Conservation (phyloP, 2,888 invertebrate species). For the Furcula furcula region DNA sequence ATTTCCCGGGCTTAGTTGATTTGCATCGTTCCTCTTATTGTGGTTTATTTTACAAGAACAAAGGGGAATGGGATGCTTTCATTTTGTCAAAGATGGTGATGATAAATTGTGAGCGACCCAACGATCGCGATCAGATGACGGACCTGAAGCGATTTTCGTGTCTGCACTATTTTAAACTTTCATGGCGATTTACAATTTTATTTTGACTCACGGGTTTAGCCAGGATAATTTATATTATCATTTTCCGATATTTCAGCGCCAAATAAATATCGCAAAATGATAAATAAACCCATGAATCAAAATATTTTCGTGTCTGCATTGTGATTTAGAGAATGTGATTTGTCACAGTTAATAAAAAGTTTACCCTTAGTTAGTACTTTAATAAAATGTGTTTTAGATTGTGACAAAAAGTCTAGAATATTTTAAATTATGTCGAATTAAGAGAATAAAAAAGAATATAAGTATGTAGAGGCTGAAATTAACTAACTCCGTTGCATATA, state of each 20-base stretch:
- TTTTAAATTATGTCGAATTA: slow-evolving; percentile 1
- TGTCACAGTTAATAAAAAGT: no score
- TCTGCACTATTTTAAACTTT: slow-evolving; percentile 12
- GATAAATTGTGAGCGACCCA: slow-evolving; percentile 45
- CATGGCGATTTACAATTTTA: no score
- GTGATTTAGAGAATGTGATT: slow-evolving; percentile 1
- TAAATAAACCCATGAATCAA: no score
- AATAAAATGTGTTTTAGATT: no score
- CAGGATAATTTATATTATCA: no score
- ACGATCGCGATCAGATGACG: slow-evolving; percentile 30
- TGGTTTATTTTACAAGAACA: slow-evolving; percentile 59
- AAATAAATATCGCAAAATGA: no score
- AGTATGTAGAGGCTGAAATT: slow-evolving; percentile 15
- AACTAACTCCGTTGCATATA: slow-evolving; percentile 19
- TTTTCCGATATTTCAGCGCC: no score
- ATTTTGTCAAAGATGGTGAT: slow-evolving; percentile 52
- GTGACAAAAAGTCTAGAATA: background rate
- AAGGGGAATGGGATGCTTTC: slow-evolving; percentile 55
- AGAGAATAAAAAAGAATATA: slow-evolving; percentile 13
- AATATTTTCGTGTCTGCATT: slow-evolving; percentile 12
- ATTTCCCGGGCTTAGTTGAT: slow-evolving; percentile 70
- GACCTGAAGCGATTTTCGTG: slow-evolving; percentile 32
- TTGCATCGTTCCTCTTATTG: slow-evolving; percentile 63
- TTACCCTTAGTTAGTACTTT: no score
- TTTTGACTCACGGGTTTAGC: no score